Percentiles rank a stretch among this genome's conserved stretches.
Evolutionary conservation across 2,797 vertebrate genomes (phyloP).

Genomic region (Buceros bicornis): DNA sequence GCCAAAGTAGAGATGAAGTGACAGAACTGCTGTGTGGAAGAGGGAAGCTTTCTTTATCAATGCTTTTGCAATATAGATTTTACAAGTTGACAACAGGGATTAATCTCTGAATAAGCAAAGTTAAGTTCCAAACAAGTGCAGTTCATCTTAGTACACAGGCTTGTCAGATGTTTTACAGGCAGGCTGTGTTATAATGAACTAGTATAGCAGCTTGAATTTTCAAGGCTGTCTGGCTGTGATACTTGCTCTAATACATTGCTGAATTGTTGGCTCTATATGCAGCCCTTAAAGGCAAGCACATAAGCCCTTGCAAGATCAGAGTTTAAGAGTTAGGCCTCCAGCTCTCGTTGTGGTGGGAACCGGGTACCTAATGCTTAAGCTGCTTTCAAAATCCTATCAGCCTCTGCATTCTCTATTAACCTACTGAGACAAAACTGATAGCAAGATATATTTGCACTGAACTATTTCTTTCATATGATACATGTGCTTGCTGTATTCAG

Average conservation of each 20-base stretch:
- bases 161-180: not conserved
- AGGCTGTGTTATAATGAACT: not conserved
- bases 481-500: not conserved
- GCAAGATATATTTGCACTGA: not conserved
- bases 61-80: constrained; percentile 15
- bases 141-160: not conserved
- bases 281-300: not conserved
- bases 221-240: not conserved
- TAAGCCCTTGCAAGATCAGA: not conserved
- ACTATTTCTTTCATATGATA: not conserved
- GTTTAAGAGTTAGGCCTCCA: not conserved
- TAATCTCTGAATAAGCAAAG: constrained; percentile 49
- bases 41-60: not conserved
- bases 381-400: not conserved
- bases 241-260: not conserved
- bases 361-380: not conserved
- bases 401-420: not conserved
- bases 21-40: not conserved
- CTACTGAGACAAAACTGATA: not conserved
- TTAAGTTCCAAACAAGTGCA: constrained; percentile 20
- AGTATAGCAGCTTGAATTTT: not conserved
- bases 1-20: not conserved
- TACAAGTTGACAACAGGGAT: not conserved
- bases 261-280: not conserved
- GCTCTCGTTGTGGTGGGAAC: not conserved